These are phyloP conservation scores for Platycheirus albimanus DNA, from an alignment of 2,888 invertebrate species.

Conservation along the genomic window DNA sequence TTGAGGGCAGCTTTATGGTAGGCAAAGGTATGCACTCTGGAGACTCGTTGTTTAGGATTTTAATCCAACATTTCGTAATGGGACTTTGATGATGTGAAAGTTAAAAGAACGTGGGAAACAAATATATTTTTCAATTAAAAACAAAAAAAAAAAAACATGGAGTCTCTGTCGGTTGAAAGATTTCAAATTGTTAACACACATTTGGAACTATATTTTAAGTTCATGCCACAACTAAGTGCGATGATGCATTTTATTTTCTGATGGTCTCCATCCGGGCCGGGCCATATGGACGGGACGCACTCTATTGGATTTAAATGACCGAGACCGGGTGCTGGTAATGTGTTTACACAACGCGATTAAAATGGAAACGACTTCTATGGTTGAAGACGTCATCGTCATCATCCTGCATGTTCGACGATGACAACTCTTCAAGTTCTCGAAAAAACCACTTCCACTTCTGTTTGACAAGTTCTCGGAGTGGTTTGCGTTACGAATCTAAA, in stretches of 20 bases:
- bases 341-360: slow-evolving; percentile 70
- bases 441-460: slow-evolving; percentile 72
- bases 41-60: slow-evolving; percentile 32
- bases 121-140: neutral
- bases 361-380: slow-evolving; percentile 48
- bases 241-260: slow-evolving; percentile 26
- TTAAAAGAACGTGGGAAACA: slow-evolving; percentile 33
- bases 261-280: slow-evolving; percentile 33
- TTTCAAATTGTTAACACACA: slow-evolving; percentile 4
- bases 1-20: slow-evolving; percentile 24
- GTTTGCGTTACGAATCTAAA: slow-evolving; percentile 69
- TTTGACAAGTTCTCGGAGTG: slow-evolving; percentile 72
- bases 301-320: slow-evolving; percentile 72
- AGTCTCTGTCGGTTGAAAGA: neutral
- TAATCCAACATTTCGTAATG: slow-evolving; percentile 38
- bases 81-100: slow-evolving; percentile 44
- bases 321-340: slow-evolving; percentile 64
- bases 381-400: neutral
- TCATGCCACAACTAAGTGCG: neutral
- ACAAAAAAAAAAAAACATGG: too few relatives aligned
- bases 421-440: slow-evolving; percentile 52
- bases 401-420: slow-evolving; percentile 14
- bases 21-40: slow-evolving; percentile 16
- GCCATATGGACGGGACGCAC: slow-evolving; percentile 61
- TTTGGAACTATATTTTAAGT: neutral